These are phyloP conservation scores for Campoplex capitator DNA, from an alignment of 2,888 invertebrate genomes.

Conservation along the genomic window DNA sequence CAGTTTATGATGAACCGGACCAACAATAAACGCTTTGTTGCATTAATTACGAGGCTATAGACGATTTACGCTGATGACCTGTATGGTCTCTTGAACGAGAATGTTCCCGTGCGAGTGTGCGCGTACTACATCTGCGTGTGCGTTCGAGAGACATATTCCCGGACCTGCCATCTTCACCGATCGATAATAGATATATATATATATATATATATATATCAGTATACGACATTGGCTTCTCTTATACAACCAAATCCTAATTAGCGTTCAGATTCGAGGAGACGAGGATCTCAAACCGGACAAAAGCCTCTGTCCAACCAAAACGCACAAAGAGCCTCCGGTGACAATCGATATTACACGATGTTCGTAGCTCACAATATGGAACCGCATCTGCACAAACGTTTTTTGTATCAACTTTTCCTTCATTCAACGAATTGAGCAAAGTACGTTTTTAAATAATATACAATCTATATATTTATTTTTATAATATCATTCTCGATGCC, in stretches of 20 bases:
- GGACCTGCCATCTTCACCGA: conserved; percentile 14
- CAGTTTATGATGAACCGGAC: neutral
- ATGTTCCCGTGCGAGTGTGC: neutral
- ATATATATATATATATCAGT: neutral
- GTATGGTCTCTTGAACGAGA: conserved; percentile 16
- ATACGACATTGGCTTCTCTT: conserved; percentile 1
- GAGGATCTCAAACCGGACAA: conserved; percentile 29
- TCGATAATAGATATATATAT: neutral
- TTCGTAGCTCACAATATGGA: neutral
- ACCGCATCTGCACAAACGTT: neutral
- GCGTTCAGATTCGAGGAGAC: conserved; percentile 21
- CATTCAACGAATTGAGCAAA: neutral
- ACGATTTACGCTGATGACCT: conserved; percentile 37
- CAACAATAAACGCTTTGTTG: conserved; percentile 58
- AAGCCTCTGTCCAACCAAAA: conserved; percentile 8
- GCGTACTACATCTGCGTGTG: neutral
- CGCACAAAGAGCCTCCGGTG: conserved; percentile 3
- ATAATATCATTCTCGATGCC: neutral
- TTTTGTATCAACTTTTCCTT: neutral
- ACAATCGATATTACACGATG: conserved; percentile 31
- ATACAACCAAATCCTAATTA: conserved; percentile 19
- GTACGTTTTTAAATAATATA: neutral
- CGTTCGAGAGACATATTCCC: neutral
- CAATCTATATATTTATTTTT: neutral
- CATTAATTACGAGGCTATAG: conserved; percentile 56